Evolutionary conservation across 2,797 vertebrate genomes (phyloP).

Genomic region (Limosa lapponica): DNA sequence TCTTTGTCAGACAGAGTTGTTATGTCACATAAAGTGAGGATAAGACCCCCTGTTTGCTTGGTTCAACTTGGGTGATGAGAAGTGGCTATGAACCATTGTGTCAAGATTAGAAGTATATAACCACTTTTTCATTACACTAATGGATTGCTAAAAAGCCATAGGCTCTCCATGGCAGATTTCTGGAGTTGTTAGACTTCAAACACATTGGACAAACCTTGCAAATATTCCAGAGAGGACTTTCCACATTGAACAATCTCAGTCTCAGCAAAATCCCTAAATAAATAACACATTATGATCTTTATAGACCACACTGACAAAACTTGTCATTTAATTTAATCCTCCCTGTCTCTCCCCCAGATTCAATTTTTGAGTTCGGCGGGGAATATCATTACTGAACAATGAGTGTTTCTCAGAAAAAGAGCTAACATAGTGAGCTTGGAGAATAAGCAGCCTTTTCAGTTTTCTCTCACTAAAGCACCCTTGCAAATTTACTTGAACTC

Average conservation of each 20-base stretch:
- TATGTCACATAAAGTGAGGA: not conserved
- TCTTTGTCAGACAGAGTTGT: not conserved
- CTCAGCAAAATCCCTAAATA: not conserved
- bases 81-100: not conserved
- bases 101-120: not conserved
- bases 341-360: not conserved
- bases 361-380: constrained; percentile 2
- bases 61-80: not conserved
- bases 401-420: constrained; percentile 36
- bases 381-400: constrained; percentile 39
- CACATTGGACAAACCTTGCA: not conserved
- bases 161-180: not conserved
- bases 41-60: not conserved
- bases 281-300: not conserved
- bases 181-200: not conserved
- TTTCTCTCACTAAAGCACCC: constrained; percentile 14
- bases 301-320: constrained; percentile 11
- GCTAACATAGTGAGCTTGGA: not conserved
- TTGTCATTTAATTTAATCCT: constrained; percentile 23
- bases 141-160: not conserved
- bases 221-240: not conserved
- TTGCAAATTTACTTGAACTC: constrained; percentile 56
- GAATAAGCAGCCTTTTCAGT: constrained; percentile 44
- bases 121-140: not conserved
- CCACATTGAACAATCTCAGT: not conserved